Percentiles rank a stretch among this genome's conserved stretches.
These are phyloP conservation scores for Apodemus speciosus DNA, from an alignment of 2,113 vertebrate genomes.

Conservation along the genomic window DNA sequence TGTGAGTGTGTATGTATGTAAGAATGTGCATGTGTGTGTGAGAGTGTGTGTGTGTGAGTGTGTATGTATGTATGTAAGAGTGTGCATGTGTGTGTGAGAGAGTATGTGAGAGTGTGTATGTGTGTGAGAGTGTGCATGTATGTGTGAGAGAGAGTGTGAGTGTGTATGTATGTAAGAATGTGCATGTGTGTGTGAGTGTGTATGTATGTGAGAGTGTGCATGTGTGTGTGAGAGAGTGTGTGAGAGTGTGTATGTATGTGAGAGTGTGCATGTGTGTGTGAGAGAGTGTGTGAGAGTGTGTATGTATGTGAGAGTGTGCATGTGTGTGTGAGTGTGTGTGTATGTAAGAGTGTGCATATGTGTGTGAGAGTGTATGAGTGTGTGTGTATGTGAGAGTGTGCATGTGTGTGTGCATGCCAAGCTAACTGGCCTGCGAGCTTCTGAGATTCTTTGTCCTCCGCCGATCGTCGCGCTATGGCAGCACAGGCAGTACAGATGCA, in stretches of 20 bases:
- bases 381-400: background rate
- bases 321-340: no score
- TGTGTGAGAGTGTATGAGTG: no score
- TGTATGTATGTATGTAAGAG: background rate
- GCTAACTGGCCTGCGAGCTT: no score
- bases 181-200: background rate
- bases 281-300: no score
- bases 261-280: no score
- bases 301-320: background rate
- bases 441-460: background rate
- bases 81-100: background rate
- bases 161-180: background rate
- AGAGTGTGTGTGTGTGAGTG: background rate
- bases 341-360: no score
- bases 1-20: no score
- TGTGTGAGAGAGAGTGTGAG: background rate
- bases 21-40: background rate
- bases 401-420: background rate
- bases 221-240: background rate
- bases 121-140: no score
- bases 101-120: background rate
- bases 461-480: background rate
- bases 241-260: no score
- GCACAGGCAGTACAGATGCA: background rate
- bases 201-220: no score